Evolutionary conservation across 2,113 vertebrate species (phyloP).

Genomic region (Anhinga rufa): DNA sequence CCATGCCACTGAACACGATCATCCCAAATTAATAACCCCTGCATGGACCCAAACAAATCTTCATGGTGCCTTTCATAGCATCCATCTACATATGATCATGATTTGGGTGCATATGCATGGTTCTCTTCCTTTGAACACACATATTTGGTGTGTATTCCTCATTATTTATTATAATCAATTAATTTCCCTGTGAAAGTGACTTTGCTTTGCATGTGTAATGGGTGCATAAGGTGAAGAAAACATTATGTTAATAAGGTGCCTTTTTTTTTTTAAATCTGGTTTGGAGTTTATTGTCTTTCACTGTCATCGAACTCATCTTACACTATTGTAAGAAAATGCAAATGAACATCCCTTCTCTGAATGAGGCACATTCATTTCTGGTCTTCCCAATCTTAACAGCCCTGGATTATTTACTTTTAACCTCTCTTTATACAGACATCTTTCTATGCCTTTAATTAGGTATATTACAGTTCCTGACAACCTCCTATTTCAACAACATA

Average conservation of each 20-base stretch:
- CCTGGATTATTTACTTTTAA: neutral
- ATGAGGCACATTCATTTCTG: neutral
- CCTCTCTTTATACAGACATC: neutral
- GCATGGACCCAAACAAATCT: neutral
- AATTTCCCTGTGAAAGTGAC: neutral
- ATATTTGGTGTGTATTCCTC: neutral
- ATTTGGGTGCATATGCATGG: fast-evolving
- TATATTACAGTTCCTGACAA: neutral
- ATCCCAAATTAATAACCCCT: neutral
- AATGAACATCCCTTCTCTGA: neutral
- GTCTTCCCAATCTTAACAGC: neutral
- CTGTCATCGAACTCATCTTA: neutral
- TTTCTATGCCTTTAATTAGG: neutral
- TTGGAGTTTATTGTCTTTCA: neutral
- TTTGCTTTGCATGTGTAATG: neutral
- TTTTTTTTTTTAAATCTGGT: neutral
- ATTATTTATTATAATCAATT: neutral
- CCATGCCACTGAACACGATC: fast-evolving
- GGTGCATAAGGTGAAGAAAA: neutral
- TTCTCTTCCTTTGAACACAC: neutral
- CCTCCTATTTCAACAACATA: neutral
- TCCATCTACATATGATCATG: fast-evolving
- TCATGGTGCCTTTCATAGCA: neutral
- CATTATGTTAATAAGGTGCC: neutral
- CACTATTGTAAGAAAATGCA: neutral